Evolutionary conservation across 1,140 invertebrate species (phyloP), one percentile per base, ranked within the genome.

Genomic region (Drosophila nannoptera): DNA sequence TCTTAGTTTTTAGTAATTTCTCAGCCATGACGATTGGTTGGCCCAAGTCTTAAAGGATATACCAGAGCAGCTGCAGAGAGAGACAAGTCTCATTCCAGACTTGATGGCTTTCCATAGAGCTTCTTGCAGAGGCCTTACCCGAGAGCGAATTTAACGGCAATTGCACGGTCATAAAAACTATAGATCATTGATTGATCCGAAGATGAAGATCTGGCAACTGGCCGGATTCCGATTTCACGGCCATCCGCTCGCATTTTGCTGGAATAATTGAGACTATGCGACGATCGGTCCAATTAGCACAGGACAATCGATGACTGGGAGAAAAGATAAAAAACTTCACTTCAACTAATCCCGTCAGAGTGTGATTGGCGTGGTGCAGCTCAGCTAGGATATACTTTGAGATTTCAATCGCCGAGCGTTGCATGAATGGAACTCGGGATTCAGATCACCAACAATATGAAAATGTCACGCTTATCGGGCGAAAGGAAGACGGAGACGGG

Each of bases 381-480:
- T 63, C 53, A 53, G 61, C 31, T 14, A 43, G 53, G 52, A 68
- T 63, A 40, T 46, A 32, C 14, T 38, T 43, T 43, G 32, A 77
- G 59, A 69, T 66, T 62, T 54, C 29, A 69, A 76, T 76, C 65
- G 60, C 11, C 38, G 29, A 50, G 36, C 40, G 58, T 56, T 61
- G 68, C 40, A 55, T 59, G 65, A 59, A 75, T 72, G 68, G 53
- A 50, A 69, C 56, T 69, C 38, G 43, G 22, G 54, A 73, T 73
- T 61, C 16, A 65, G 78, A 87, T 87, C 84, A 63, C 60, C 65
- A 63, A 72, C 77, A 78, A 78, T 81, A 73, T 71, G 71, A 78
- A 88, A 88, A 88, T 88, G 87, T 87, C 87, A 88, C 80, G 87
- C 82, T 76, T 87, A 88, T 88, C 87, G 56, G 43, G 43, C 52